A percentile compares a stretch with the other conserved stretches of the same genome.
Conservation (phyloP, 2,888 invertebrate species). For the Troglohyphantes excavatus region DNA sequence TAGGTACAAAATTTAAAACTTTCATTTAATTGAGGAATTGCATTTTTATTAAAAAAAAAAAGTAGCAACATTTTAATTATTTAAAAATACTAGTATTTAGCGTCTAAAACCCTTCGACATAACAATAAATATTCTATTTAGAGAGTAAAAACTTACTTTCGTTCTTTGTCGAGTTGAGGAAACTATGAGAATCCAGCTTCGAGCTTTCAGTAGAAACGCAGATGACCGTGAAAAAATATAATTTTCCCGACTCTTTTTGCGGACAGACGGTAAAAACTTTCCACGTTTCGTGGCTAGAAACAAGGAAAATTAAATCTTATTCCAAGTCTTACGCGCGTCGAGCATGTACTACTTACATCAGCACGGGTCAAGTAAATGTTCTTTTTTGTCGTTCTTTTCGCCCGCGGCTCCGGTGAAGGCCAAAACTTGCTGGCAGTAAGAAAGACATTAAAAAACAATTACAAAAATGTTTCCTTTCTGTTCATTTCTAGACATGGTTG, state of each 20-base stretch:
- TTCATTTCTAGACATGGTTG: not conserved
- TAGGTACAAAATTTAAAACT: too few relatives aligned
- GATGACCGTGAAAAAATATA: not conserved
- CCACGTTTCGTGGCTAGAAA: not conserved
- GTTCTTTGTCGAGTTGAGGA: constrained; percentile 18
- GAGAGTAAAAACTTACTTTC: constrained; percentile 18
- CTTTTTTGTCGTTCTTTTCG: not conserved
- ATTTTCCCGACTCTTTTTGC: not conserved
- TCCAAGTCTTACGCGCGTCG: not conserved
- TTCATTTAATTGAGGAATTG: too few relatives aligned
- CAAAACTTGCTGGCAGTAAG: not conserved
- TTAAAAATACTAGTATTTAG: too few relatives aligned
- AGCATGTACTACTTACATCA: not conserved
- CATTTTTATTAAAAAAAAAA: too few relatives aligned
- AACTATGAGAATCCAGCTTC: constrained; percentile 23
- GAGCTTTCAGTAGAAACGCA: not conserved
- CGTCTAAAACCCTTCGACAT: too few relatives aligned
- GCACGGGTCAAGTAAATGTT: not conserved
- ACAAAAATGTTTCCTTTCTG: not conserved
- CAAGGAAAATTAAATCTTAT: not conserved
- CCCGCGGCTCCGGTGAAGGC: constrained; percentile 14
- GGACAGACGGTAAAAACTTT: not conserved
- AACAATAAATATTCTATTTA: too few relatives aligned
- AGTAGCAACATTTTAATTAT: too few relatives aligned
- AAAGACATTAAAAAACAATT: not conserved